These are phyloP conservation scores for Rhopalosiphum padi DNA, from an alignment of 1,140 invertebrate species.

Conservation along the genomic window DNA sequence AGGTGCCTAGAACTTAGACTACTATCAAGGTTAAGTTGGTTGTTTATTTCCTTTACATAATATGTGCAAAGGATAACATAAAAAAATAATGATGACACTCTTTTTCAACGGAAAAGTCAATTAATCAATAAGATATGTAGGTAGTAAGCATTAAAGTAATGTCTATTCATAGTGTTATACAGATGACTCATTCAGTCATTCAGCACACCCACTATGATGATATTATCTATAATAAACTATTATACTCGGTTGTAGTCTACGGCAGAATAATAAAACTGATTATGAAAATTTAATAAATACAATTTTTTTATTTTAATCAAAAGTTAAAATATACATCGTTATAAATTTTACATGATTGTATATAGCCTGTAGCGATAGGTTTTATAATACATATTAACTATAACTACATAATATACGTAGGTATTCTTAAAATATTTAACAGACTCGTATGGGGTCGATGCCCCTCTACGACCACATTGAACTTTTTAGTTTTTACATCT, in stretches of 20 bases:
- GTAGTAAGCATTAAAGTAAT: not conserved
- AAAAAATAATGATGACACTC: conserved; percentile 1
- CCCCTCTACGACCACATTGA: too few relatives aligned
- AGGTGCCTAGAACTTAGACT: not conserved
- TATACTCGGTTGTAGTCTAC: not conserved
- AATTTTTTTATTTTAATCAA: not conserved
- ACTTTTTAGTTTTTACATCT: too few relatives aligned
- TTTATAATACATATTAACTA: too few relatives aligned
- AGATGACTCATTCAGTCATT: not conserved
- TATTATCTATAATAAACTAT: not conserved
- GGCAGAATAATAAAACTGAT: not conserved
- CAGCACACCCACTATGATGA: not conserved
- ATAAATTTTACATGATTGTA: too few relatives aligned
- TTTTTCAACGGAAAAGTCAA: not conserved
- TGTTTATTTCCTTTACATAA: not conserved
- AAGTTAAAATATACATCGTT: not conserved
- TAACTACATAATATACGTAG: too few relatives aligned
- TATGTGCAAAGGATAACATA: not conserved
- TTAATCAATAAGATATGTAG: not conserved
- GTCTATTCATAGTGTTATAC: not conserved
- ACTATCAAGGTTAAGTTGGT: not conserved
- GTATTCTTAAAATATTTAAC: too few relatives aligned
- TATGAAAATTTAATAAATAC: not conserved
- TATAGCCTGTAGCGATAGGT: too few relatives aligned
- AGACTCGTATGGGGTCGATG: too few relatives aligned